These are phyloP conservation scores for Numida meleagris DNA, from an alignment of 2,113 vertebrate species.

Conservation along the genomic window DNA sequence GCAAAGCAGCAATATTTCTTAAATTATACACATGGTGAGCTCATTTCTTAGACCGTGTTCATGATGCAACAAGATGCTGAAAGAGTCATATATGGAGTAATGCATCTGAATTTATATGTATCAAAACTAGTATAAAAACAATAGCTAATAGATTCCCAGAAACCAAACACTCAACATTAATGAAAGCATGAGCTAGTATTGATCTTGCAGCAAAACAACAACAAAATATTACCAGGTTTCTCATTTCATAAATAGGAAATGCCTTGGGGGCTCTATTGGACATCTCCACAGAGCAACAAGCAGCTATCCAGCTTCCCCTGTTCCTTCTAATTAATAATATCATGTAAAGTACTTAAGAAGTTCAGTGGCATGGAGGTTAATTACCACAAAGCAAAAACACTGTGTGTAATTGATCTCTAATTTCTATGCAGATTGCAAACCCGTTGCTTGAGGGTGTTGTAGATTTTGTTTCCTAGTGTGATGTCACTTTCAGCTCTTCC, in stretches of 20 bases:
- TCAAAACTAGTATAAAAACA: background rate
- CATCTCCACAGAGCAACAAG: background rate
- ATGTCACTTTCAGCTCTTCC: background rate
- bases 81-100: background rate
- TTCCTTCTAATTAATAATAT: background rate
- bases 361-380: background rate
- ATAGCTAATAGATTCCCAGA: background rate
- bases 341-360: background rate
- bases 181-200: background rate
- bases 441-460: background rate
- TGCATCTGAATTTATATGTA: background rate
- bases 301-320: background rate
- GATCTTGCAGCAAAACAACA: background rate
- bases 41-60: background rate
- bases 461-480: slow-evolving; percentile 1
- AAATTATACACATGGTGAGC: background rate
- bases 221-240: background rate
- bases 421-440: background rate
- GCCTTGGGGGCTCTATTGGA: background rate
- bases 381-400: background rate
- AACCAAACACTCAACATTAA: background rate
- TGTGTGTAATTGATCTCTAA: background rate
- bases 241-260: background rate
- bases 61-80: background rate
- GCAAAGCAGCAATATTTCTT: background rate